These are phyloP conservation scores for Leptobrachium ailaonicum DNA, from an alignment of 2,113 vertebrate species.

Conservation along the genomic window DNA sequence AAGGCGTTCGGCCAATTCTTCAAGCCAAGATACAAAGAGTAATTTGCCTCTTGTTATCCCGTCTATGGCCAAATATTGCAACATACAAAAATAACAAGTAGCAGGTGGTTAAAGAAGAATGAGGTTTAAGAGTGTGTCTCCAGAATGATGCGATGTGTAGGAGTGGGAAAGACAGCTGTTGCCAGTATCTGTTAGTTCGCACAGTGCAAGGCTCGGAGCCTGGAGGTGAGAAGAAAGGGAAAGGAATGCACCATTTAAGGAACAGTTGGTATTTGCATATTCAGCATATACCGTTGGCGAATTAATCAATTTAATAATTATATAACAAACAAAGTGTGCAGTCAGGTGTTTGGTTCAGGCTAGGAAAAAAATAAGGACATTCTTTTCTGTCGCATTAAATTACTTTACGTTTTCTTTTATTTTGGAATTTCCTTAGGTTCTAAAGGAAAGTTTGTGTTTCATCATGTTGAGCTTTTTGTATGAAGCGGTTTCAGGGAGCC, in stretches of 20 bases:
- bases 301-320: too few relatives aligned
- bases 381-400: too few relatives aligned
- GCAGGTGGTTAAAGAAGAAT: constrained; percentile 14
- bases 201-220: constrained; percentile 28
- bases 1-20: background rate
- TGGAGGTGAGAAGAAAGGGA: constrained; percentile 26
- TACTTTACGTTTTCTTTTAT: too few relatives aligned
- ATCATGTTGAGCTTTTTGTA: too few relatives aligned
- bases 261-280: background rate
- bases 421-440: too few relatives aligned
- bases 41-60: background rate
- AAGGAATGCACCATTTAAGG: background rate
- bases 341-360: too few relatives aligned
- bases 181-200: constrained; percentile 27
- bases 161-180: constrained; percentile 23
- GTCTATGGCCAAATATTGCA: constrained; percentile 25
- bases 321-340: too few relatives aligned
- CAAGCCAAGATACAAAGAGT: background rate
- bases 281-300: too few relatives aligned
- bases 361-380: too few relatives aligned
- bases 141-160: background rate
- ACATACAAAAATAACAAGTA: constrained; percentile 11
- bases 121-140: background rate
- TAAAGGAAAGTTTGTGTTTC: too few relatives aligned
- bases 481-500: too few relatives aligned